Evolutionary conservation across 2,113 vertebrate species (phyloP).

Genomic region (Sardina pilchardus): DNA sequence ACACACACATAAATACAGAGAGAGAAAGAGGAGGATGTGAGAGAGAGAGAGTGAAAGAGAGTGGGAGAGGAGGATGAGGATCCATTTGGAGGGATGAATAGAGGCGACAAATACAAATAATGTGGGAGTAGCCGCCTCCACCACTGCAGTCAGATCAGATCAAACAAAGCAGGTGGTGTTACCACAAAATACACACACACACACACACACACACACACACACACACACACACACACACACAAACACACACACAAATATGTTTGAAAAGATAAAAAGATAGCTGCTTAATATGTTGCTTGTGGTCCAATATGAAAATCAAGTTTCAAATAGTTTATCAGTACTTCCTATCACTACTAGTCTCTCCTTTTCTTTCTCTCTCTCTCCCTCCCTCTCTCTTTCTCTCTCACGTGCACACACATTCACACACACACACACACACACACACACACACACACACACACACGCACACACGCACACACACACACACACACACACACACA

Average conservation of each 20-base stretch:
- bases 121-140: no score
- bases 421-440: conserved; percentile 20
- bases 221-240: conserved; percentile 26
- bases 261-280: not conserved
- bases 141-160: not conserved
- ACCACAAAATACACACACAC: not conserved
- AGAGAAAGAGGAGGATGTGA: not conserved
- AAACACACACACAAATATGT: conserved; percentile 24
- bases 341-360: no score
- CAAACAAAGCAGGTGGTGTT: not conserved
- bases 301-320: no score
- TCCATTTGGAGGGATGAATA: not conserved
- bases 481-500: conserved; percentile 13
- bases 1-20: not conserved
- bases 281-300: no score
- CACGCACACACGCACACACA: not conserved
- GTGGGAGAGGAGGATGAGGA: not conserved
- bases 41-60: not conserved
- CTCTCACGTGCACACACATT: not conserved
- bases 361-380: no score
- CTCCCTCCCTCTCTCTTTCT: no score
- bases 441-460: not conserved
- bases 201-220: not conserved
- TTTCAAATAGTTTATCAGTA: no score
- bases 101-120: not conserved